These are phyloP conservation scores for Tipula helvola DNA, from an alignment of 2,888 invertebrate genomes.

Conservation along the genomic window DNA sequence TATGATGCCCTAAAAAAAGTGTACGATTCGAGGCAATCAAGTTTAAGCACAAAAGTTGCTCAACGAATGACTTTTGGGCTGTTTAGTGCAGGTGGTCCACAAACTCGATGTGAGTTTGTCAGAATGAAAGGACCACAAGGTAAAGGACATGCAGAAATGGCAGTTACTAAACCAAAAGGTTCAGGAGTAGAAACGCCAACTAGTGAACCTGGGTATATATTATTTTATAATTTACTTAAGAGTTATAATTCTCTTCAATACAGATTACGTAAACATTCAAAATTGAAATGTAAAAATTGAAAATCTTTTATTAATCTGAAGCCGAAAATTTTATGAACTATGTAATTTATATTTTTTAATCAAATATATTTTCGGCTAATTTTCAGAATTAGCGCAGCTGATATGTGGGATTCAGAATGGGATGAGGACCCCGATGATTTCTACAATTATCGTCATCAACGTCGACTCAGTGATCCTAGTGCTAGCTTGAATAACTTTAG, in stretches of 20 bases:
- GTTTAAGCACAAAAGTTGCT: slow-evolving; percentile 85
- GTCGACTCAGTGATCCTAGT: slow-evolving; percentile 79
- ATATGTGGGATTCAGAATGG: slow-evolving; percentile 79
- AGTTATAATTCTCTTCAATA: no score
- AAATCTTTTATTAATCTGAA: no score
- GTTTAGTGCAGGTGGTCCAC: slow-evolving; percentile 59
- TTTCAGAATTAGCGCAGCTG: slow-evolving; percentile 55
- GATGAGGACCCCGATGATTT: slow-evolving; percentile 78
- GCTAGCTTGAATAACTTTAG: slow-evolving; percentile 77
- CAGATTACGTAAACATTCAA: no score
- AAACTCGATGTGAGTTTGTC: slow-evolving; percentile 88
- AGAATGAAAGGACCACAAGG: slow-evolving; percentile 96
- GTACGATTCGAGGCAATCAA: slow-evolving; percentile 91
- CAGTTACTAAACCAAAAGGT: slow-evolving; percentile 82
- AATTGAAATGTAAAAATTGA: no score
- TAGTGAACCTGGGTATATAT: slow-evolving; percentile 61
- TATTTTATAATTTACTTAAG: not conserved
- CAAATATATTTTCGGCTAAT: not conserved
- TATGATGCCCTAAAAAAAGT: slow-evolving; percentile 96
- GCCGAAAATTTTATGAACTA: no score
- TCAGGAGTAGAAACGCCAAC: slow-evolving; percentile 91
- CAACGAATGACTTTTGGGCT: slow-evolving; percentile 91
- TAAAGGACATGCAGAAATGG: slow-evolving; percentile 96
- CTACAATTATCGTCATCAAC: slow-evolving; percentile 68
- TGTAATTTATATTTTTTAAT: not conserved